Conservation (phyloP, 2,797 vertebrate genomes). For the Tadarida brasiliensis region DNA sequence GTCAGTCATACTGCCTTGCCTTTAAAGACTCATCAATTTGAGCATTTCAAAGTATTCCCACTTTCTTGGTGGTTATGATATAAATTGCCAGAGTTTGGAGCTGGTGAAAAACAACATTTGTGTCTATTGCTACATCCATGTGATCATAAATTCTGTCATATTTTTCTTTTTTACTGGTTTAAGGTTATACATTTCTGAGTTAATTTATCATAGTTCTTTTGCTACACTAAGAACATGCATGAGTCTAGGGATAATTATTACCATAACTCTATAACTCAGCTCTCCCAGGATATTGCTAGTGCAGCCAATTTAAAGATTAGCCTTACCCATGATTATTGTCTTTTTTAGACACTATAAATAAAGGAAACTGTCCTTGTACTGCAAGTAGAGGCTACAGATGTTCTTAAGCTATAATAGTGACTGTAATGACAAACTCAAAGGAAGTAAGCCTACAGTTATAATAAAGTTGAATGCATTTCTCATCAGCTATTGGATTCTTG, state of each 20-base stretch:
- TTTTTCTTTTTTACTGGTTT: slow-evolving; percentile 51
- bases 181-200: neutral
- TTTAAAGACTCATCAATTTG: neutral
- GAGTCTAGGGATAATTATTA: neutral
- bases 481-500: slow-evolving; percentile 36
- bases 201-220: slow-evolving; percentile 12
- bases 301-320: slow-evolving; percentile 46
- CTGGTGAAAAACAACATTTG: neutral
- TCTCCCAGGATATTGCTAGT: slow-evolving; percentile 39
- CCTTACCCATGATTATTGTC: neutral
- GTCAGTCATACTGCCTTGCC: neutral
- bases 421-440: neutral
- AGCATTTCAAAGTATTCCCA: neutral
- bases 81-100: neutral
- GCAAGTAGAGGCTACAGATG: neutral
- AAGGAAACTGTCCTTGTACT: neutral
- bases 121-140: neutral
- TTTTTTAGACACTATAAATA: slow-evolving; percentile 28
- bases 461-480: neutral
- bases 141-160: slow-evolving; percentile 9
- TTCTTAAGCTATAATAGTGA: neutral
- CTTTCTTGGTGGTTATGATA: neutral
- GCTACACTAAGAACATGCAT: neutral
- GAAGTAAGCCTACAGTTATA: neutral
- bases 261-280: neutral